These are phyloP conservation scores for Endotricha flammealis DNA, from an alignment of 2,888 invertebrate genomes.

Conservation along the genomic window DNA sequence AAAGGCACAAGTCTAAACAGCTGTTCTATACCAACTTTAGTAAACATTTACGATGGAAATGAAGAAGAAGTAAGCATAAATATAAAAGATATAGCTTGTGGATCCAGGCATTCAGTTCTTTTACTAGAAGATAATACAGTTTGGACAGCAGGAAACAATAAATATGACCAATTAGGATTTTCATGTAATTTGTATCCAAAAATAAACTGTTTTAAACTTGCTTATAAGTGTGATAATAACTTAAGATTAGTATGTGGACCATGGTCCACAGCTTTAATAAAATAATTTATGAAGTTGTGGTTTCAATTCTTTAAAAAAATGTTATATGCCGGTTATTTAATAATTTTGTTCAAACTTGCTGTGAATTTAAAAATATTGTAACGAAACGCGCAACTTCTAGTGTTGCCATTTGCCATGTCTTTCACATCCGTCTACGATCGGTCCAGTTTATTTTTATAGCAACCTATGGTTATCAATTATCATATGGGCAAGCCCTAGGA, in stretches of 20 bases:
- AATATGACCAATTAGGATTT: conserved; percentile 86
- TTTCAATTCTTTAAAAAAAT: too few species aligned
- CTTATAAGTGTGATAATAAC: conserved; percentile 31
- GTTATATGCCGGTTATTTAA: too few species aligned
- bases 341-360: too few species aligned
- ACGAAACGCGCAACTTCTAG: too few species aligned
- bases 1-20: conserved; percentile 33
- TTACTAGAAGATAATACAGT: conserved; percentile 82
- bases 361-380: too few species aligned
- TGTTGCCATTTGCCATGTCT: too few species aligned
- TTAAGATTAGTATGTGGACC: conserved; percentile 47
- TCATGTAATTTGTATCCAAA: conserved; percentile 35
- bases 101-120: conserved; percentile 85
- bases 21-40: conserved; percentile 48
- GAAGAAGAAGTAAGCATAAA: conserved; percentile 64
- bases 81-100: conserved; percentile 83
- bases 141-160: conserved; percentile 89
- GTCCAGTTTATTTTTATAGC: too few species aligned
- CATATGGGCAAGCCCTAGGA: too few species aligned
- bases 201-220: conserved; percentile 43
- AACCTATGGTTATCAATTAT: too few species aligned
- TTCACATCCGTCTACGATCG: too few species aligned
- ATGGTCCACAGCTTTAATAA: conserved; percentile 52
- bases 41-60: conserved; percentile 55
- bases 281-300: conserved; percentile 1